phyloP scores from a whole-genome alignment of 2,797 vertebrate species.

The Dermochelys coriacea region DNA sequence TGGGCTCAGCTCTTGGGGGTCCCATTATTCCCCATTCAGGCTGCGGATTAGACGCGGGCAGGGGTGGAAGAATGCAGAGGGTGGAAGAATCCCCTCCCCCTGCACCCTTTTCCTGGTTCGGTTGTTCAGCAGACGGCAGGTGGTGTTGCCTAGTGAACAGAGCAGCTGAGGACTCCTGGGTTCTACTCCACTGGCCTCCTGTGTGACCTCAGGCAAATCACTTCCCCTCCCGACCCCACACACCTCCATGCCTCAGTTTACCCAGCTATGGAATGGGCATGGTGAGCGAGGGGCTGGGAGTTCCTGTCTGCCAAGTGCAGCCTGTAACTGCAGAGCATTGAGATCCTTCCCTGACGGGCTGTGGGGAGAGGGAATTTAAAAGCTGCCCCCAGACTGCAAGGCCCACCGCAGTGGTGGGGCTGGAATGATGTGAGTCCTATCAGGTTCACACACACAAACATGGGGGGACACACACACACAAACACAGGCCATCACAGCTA shows the following conservation, averaged over 20 bases:
- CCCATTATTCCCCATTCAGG: neutral
- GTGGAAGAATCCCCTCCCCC: too few relatives aligned
- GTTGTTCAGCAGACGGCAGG: neutral
- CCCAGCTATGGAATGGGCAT: neutral
- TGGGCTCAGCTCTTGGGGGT: neutral
- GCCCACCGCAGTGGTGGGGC: too few relatives aligned
- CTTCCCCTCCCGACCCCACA: too few relatives aligned
- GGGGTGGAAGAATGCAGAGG: neutral
- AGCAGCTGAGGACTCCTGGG: neutral
- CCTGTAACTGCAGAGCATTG: neutral
- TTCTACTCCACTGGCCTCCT: neutral
- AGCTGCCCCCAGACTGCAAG: neutral
- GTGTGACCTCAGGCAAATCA: too few relatives aligned
- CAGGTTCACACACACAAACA: too few relatives aligned
- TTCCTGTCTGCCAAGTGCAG: neutral
- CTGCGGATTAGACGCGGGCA: neutral
- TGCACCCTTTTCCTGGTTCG: neutral
- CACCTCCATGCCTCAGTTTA: neutral
- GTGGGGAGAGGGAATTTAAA: neutral
- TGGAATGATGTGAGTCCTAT: too few relatives aligned
- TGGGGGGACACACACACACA: too few relatives aligned
- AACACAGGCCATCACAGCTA: too few relatives aligned
- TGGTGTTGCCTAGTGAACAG: neutral
- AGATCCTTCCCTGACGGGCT: neutral
- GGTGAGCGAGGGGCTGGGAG: neutral